These are phyloP conservation scores for Ennomos erosarius DNA, from an alignment of 2,888 invertebrate genomes.

Conservation along the genomic window DNA sequence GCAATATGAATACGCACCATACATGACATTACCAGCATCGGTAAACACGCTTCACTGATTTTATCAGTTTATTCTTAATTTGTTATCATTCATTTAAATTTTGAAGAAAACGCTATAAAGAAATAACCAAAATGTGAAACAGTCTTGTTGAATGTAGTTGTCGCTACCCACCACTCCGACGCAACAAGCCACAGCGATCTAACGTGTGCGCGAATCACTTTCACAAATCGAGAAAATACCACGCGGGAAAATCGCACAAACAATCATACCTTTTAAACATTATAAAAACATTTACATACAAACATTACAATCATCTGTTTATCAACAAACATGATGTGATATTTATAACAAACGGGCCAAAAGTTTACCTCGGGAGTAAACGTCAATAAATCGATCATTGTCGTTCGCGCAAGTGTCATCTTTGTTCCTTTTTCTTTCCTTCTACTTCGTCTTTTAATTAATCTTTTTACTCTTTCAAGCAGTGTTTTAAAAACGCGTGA, in stretches of 20 bases:
- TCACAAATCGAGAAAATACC: constrained; percentile 67
- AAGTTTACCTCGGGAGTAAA: constrained; percentile 14
- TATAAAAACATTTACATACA: constrained; percentile 33
- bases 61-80: constrained; percentile 38
- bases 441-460: constrained; percentile 47
- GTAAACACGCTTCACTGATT: constrained; percentile 45
- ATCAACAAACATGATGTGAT: constrained; percentile 35
- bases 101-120: constrained; percentile 6
- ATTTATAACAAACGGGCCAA: constrained; percentile 27
- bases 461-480: constrained; percentile 25
- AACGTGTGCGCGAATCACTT: constrained; percentile 73
- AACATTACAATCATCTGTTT: constrained; percentile 45
- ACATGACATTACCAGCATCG: constrained; percentile 41
- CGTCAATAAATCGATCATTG: constrained; percentile 15
- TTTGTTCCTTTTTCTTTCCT: constrained; percentile 51
- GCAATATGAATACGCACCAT: constrained; percentile 49
- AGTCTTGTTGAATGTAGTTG: constrained; percentile 30
- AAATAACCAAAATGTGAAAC: constrained; percentile 27
- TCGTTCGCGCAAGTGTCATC: constrained; percentile 27
- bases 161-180: constrained; percentile 60
- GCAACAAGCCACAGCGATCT: constrained; percentile 62
- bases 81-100: constrained; percentile 11
- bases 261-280: constrained; percentile 54
- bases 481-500: constrained; percentile 36
- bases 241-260: constrained; percentile 63